Percentiles rank a stretch among this genome's conserved stretches.
Evolutionary conservation across 1,140 invertebrate genomes (phyloP).

Genomic region (Leptinotarsa texana): DNA sequence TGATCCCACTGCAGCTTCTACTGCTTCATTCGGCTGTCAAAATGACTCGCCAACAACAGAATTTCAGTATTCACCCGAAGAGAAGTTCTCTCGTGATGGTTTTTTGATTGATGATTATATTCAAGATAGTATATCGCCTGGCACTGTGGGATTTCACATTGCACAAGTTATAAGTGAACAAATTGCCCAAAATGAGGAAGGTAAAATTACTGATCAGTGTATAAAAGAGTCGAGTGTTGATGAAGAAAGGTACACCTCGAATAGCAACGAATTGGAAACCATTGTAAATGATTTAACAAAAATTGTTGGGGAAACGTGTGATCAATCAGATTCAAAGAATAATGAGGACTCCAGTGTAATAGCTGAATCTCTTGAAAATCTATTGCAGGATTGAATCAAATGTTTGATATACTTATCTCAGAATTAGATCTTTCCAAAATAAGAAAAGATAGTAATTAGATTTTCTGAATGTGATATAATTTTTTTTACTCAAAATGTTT

Average conservation of each 20-base stretch:
- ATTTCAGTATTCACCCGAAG: neutral
- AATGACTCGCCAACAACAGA: neutral
- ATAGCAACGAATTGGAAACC: slow-evolving; percentile 30
- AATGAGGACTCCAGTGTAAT: slow-evolving; percentile 10
- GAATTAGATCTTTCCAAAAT: neutral
- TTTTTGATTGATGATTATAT: neutral
- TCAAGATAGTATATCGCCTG: neutral
- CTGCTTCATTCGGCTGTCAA: too few species aligned
- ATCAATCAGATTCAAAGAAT: neutral
- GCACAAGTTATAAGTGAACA: slow-evolving; percentile 20
- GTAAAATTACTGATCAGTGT: slow-evolving; percentile 9
- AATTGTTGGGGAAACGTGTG: slow-evolving; percentile 28
- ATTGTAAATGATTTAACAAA: slow-evolving; percentile 38
- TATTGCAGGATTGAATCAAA: slow-evolving; percentile 14
- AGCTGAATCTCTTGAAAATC: slow-evolving; percentile 22
- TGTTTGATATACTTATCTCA: neutral
- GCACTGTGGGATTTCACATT: slow-evolving; percentile 17
- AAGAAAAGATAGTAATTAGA: neutral
- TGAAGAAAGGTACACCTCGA: neutral
- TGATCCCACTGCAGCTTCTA: too few species aligned
- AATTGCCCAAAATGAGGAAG: slow-evolving; percentile 9
- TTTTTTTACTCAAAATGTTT: neutral
- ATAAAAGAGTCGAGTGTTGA: neutral
- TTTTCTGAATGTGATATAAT: neutral
- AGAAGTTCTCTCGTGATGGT: neutral